These are phyloP conservation scores for Spodoptera exigua DNA, from an alignment of 2,888 invertebrate genomes.

Conservation along the genomic window DNA sequence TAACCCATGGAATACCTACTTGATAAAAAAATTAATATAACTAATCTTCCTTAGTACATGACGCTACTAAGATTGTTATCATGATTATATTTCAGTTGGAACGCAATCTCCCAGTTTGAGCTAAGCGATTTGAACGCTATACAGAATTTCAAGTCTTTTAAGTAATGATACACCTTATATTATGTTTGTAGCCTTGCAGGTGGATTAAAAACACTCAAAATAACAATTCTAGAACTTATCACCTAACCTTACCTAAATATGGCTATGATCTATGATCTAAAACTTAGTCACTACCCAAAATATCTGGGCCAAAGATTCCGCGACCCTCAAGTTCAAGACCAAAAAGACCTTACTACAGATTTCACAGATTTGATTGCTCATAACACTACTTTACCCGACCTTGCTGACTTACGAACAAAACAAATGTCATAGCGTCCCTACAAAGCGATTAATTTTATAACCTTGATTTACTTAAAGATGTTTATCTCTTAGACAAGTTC, in stretches of 20 bases:
- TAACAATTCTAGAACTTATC: too few relatives aligned
- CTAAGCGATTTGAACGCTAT: too few relatives aligned
- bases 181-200: too few relatives aligned
- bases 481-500: slow-evolving; percentile 62
- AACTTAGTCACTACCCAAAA: not conserved
- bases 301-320: slow-evolving; percentile 14
- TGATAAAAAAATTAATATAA: too few relatives aligned
- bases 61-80: too few relatives aligned
- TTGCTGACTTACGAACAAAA: slow-evolving; percentile 25
- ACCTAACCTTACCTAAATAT: not conserved
- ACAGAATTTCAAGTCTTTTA: too few relatives aligned
- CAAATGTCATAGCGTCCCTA: slow-evolving; percentile 36
- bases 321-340: slow-evolving; percentile 29
- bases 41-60: too few relatives aligned
- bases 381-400: slow-evolving; percentile 22
- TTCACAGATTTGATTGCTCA: slow-evolving; percentile 31
- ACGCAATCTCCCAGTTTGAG: too few relatives aligned
- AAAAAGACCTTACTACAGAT: slow-evolving; percentile 3
- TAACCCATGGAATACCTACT: too few relatives aligned
- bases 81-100: too few relatives aligned
- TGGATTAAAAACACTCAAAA: too few relatives aligned
- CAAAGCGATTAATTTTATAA: slow-evolving; percentile 43
- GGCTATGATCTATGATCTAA: not conserved
- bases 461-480: slow-evolving; percentile 53
- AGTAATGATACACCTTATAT: too few relatives aligned